Conservation (phyloP, 2,888 invertebrate species). For the Nephrotoma flavescens region DNA sequence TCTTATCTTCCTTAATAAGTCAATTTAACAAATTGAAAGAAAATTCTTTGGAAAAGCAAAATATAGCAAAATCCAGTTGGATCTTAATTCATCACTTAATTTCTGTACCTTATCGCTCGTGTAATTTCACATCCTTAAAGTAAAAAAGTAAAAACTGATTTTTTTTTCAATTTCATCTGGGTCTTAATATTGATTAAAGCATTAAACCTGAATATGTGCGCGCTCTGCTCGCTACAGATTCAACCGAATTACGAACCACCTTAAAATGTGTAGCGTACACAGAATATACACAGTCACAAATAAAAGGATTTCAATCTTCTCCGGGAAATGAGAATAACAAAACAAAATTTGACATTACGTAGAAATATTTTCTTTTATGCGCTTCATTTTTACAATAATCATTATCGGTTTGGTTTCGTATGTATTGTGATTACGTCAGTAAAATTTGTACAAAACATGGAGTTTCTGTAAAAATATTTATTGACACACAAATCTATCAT, state of each 20-base stretch:
- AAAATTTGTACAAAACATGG: background rate
- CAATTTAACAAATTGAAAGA: background rate
- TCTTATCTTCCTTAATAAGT: background rate
- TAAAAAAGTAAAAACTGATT: background rate
- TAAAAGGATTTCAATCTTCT: background rate
- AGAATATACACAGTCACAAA: background rate
- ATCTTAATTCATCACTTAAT: background rate
- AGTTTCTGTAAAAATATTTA: background rate
- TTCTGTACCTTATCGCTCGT: background rate
- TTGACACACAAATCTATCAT: background rate
- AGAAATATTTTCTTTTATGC: background rate
- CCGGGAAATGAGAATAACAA: background rate
- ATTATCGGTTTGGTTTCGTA: background rate
- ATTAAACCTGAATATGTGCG: background rate
- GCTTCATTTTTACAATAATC: background rate
- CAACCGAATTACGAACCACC: no score
- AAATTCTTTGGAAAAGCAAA: background rate
- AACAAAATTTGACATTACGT: background rate
- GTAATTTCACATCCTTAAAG: background rate
- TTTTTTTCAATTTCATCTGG: background rate
- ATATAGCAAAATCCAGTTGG: background rate
- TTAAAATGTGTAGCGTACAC: background rate
- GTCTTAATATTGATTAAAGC: background rate
- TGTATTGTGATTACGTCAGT: background rate
- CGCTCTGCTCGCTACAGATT: no score